Percentiles rank a stretch among this genome's conserved stretches.
phyloP scores from a whole-genome alignment of 2,797 vertebrate species.

The Cynodonichthys magdalenae region DNA sequence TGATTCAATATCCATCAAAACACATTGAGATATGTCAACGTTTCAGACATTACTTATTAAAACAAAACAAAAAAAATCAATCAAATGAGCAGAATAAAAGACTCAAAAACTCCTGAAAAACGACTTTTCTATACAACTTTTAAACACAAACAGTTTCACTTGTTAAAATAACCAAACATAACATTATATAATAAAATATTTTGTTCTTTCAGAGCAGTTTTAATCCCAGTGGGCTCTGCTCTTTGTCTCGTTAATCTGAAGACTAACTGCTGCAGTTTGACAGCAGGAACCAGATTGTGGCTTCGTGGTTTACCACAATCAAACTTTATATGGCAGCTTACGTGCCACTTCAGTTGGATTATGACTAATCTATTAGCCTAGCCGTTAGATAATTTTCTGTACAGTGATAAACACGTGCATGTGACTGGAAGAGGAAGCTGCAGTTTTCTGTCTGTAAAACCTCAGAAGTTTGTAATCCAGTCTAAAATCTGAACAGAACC shows the following conservation, averaged over 20 bases:
- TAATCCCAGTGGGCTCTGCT: not conserved
- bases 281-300: conserved; percentile 4
- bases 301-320: conserved; percentile 26
- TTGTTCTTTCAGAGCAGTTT: conserved; percentile 1
- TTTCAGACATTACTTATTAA: no score
- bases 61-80: no score
- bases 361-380: conserved; percentile 18
- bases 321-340: conserved; percentile 25
- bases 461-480: conserved; percentile 17
- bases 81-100: no score
- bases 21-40: no score
- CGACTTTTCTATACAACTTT: no score
- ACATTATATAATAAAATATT: no score
- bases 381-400: conserved; percentile 9
- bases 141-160: no score
- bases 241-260: conserved; percentile 1
- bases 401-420: no score
- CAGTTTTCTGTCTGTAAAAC: conserved; percentile 8
- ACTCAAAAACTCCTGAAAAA: no score
- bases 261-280: conserved; percentile 4
- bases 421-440: not conserved
- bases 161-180: no score
- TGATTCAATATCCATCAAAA: no score
- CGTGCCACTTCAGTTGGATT: conserved; percentile 19
- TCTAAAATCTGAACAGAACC: conserved; percentile 4